Evolutionary conservation across 2,797 vertebrate genomes (phyloP).

Genomic region (Taeniopygia guttata): DNA sequence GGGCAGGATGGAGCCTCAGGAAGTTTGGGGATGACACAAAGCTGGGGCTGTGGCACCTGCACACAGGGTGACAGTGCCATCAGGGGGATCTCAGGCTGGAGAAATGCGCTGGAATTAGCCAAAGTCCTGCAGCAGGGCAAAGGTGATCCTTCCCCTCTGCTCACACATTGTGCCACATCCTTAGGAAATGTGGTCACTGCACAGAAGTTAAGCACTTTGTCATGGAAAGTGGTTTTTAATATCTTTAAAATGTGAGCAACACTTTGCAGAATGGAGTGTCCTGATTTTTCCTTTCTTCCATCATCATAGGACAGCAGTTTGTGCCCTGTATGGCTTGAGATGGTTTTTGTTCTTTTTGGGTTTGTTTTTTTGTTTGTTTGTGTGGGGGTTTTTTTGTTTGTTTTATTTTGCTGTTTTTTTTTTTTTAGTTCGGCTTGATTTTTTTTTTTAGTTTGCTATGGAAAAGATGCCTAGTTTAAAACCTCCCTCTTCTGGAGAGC

Average conservation of each 20-base stretch:
- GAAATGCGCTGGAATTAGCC: background rate
- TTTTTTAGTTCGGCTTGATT: background rate
- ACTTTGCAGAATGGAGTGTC: background rate
- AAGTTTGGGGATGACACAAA: background rate
- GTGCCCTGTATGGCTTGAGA: background rate
- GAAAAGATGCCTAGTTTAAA: background rate
- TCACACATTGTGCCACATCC: background rate
- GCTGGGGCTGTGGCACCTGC: background rate
- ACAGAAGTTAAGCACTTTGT: background rate
- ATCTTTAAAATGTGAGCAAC: background rate
- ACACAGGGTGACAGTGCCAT: background rate
- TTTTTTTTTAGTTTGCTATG: background rate
- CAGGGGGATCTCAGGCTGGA: background rate
- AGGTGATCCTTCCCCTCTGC: background rate
- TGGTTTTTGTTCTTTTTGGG: background rate
- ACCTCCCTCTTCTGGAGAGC: slow-evolving; percentile 21
- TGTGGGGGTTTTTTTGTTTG: no score
- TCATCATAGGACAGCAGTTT: background rate
- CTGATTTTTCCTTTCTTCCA: background rate
- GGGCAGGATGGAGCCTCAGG: background rate
- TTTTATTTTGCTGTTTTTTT: no score
- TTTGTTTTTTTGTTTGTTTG: background rate
- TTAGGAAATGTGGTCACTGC: background rate
- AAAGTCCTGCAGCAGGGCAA: background rate
- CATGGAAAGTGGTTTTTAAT: background rate